Conservation (phyloP, 2,888 invertebrate species). For the Acronicta psi region DNA sequence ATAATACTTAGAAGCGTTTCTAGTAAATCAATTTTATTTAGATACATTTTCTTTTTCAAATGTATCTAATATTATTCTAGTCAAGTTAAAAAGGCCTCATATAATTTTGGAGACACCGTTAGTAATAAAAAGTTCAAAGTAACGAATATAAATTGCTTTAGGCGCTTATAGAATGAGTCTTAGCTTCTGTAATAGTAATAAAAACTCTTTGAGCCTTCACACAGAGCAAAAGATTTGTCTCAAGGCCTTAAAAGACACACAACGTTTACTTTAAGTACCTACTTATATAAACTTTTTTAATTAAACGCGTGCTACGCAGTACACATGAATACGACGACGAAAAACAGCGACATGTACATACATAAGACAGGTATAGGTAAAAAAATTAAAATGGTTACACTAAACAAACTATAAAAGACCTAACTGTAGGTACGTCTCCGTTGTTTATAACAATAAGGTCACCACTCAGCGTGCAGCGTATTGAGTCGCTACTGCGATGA, state of each 20-base stretch:
- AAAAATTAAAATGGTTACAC: no score
- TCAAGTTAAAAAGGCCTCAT: constrained; percentile 20
- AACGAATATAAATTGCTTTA: constrained; percentile 67
- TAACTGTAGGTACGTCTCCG: no score
- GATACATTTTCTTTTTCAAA: constrained; percentile 15
- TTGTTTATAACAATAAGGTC: no score
- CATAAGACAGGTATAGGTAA: no score
- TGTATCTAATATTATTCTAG: constrained; percentile 23
- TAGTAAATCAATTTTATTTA: constrained; percentile 19
- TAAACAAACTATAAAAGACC: no score
- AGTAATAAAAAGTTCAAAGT: constrained; percentile 63
- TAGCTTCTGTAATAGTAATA: constrained; percentile 58
- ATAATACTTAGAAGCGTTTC: constrained; percentile 9
- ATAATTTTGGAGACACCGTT: constrained; percentile 47
- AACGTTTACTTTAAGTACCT: constrained; percentile 24
- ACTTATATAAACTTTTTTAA: constrained; percentile 42
- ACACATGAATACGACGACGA: no score
- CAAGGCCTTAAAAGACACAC: constrained; percentile 15
- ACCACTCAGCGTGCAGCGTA: no score
- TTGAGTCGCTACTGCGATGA: no score
- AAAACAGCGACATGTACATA: no score
- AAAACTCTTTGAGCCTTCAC: constrained; percentile 61
- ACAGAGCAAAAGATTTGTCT: constrained; percentile 45
- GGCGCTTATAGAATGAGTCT: constrained; percentile 59
- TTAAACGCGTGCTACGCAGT: constrained; percentile 26